Evolutionary conservation across 2,797 vertebrate genomes (phyloP).

Genomic region (Podarcis siculus): DNA sequence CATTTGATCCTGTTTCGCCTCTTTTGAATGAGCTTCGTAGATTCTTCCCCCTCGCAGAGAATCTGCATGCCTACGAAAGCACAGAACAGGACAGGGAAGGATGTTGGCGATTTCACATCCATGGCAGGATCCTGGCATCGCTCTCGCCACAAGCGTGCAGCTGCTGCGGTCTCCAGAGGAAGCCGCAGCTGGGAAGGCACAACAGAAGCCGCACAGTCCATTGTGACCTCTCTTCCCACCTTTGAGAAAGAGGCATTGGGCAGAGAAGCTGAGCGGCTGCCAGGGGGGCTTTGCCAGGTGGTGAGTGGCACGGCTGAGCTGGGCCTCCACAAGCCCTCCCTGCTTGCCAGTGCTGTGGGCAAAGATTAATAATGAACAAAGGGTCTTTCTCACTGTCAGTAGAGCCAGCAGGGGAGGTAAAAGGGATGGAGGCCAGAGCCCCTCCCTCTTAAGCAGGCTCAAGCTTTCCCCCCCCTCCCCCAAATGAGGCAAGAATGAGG

Average conservation of each 20-base stretch:
- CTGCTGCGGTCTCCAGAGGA: neutral
- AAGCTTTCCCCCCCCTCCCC: neutral
- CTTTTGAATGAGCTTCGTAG: neutral
- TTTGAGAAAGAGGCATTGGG: neutral
- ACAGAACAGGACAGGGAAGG: neutral
- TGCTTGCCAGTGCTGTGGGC: neutral
- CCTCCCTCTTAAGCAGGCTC: neutral
- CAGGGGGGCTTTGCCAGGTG: neutral
- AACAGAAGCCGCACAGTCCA: neutral
- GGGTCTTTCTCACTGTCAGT: neutral
- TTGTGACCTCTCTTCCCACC: neutral
- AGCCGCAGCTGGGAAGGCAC: neutral
- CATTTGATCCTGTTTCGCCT: too few species aligned
- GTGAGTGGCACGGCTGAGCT: neutral
- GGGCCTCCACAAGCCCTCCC: too few species aligned
- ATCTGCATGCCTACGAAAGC: neutral
- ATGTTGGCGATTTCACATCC: neutral
- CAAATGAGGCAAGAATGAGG: neutral
- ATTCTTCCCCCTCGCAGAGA: neutral
- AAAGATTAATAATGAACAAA: neutral
- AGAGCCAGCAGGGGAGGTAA: neutral
- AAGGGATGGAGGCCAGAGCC: too few species aligned
- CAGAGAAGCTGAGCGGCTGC: neutral
- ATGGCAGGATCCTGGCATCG: neutral
- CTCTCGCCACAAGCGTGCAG: neutral